A percentile compares a stretch with the other conserved stretches of the same genome.
Conservation (phyloP, 2,888 invertebrate species). For the Drosophila anomalipes region DNA sequence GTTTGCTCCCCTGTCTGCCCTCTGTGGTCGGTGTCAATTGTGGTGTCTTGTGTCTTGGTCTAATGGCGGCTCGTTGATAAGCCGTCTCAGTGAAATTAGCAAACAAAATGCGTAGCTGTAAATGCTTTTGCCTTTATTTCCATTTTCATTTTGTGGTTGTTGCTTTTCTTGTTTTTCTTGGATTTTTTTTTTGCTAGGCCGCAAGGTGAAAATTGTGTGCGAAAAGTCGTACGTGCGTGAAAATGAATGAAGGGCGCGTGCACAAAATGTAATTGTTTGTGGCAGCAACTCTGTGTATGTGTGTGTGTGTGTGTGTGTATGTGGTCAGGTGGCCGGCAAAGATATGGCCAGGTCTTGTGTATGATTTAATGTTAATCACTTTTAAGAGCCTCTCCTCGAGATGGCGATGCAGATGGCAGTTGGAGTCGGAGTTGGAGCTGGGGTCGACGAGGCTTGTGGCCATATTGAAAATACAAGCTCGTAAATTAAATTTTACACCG, state of each 20-base stretch:
- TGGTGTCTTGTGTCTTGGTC: conserved; percentile 28
- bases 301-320: conserved; percentile 1
- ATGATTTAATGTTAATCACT: conserved; percentile 81
- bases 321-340: conserved; percentile 73
- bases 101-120: conserved; percentile 82
- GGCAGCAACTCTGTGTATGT: conserved; percentile 6
- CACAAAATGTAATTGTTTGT: conserved; percentile 73
- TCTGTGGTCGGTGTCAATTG: conserved; percentile 50
- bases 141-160: conserved; percentile 11
- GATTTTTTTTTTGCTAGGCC: conserved; percentile 38
- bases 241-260: conserved; percentile 72
- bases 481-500: conserved; percentile 81
- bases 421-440: conserved; percentile 12
- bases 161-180: conserved; percentile 15
- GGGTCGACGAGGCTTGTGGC: conserved; percentile 10
- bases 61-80: conserved; percentile 76
- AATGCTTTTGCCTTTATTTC: conserved; percentile 65
- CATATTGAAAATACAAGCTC: conserved; percentile 78
- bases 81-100: conserved; percentile 72
- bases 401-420: conserved; percentile 9
- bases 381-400: conserved; percentile 50
- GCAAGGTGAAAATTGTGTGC: conserved; percentile 80
- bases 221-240: conserved; percentile 80
- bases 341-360: conserved; percentile 63
- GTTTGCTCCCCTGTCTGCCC: not conserved